Evolutionary conservation across 2,113 vertebrate genomes (phyloP), one percentile per base, ranked within the genome.

Genomic region (Condylura cristata): DNA sequence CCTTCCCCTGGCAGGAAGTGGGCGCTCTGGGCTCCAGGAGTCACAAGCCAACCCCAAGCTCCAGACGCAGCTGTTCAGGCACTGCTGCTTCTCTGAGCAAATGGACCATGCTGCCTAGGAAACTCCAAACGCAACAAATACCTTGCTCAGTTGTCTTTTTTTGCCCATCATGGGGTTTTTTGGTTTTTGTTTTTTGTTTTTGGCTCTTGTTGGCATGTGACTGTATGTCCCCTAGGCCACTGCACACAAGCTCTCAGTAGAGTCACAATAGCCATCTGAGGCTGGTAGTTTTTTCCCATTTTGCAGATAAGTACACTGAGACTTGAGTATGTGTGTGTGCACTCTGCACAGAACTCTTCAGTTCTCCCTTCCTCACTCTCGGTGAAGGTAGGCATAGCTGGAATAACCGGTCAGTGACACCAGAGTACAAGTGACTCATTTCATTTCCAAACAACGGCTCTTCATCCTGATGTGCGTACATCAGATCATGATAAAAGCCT

Each of bases 241-340:
- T 12, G 6, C 16, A 4, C 39, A 9, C 17, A 7, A 71, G 70
- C 60, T 68, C 70, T 96, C 63, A n/a, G 65, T 53, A 95, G 89
- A 92, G 39, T 83, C 89, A 12, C 12, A 56, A 37, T 63, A 37
- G 34, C 63, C 26, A 71, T 39, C 12, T 34, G 60, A 72, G 39
- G 20, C 51, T 51, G 75, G 60, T 58, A 71, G 44, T 58, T 86
- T 94, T 48, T 86, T 86, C 46, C 78, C 82, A 86, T 82, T 91
- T 82, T 75, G 92, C 53, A 95, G 85, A n/a, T 34, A 56, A 82
- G 46, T 34, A 91, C 65, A 76, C n/a, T 89, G 91, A 95, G 82
- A 34, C 32, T 76, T 34, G 26, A n/a, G n/a, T n/a, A 2, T 48
- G 51, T 70, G 20, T 17, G 5, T 48, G 14, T 34, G 17, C 22